phyloP scores from a whole-genome alignment of 53 echinoderm and acorn worm species.

The Actinopyga echinites region DNA sequence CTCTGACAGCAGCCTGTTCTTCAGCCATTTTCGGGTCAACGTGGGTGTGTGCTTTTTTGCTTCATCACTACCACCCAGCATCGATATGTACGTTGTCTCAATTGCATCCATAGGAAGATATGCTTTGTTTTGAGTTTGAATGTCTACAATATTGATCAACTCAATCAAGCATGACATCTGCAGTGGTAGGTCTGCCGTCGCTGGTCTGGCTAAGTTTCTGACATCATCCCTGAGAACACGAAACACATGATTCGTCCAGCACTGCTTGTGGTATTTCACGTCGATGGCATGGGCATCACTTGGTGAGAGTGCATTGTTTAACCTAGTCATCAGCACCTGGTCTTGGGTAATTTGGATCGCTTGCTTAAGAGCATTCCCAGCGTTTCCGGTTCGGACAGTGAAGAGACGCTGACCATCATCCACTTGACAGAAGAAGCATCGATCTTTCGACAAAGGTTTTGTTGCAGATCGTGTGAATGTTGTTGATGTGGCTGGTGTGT shows the following conservation, averaged over 20 bases:
- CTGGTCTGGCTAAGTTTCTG: conserved; percentile 8
- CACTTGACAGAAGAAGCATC: conserved; percentile 24
- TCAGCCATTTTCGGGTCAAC: conserved; percentile 25
- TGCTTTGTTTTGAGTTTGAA: conserved; percentile 29
- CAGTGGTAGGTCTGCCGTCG: not conserved
- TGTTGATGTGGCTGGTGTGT: conserved; percentile 14
- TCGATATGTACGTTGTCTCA: conserved; percentile 52
- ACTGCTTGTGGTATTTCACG: conserved; percentile 54
- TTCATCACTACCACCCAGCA: conserved; percentile 37
- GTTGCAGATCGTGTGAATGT: conserved; percentile 19
- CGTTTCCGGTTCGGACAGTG: conserved; percentile 8
- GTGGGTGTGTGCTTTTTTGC: conserved; percentile 29
- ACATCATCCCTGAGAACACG: conserved; percentile 33
- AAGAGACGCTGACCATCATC: conserved; percentile 11
- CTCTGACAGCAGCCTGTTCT: conserved; percentile 44
- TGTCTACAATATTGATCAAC: conserved; percentile 43
- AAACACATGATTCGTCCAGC: conserved; percentile 59
- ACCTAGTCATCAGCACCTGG: conserved; percentile 12
- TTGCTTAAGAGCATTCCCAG: conserved; percentile 23
- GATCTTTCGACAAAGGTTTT: conserved; percentile 10
- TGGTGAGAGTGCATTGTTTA: conserved; percentile 11
- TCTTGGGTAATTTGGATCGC: conserved; percentile 22
- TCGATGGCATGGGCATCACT: conserved; percentile 45
- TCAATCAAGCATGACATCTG: conserved; percentile 25
- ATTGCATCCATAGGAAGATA: conserved; percentile 55